phyloP scores from a whole-genome alignment of 2,797 vertebrate genomes.

The Clarias fuscus region DNA sequence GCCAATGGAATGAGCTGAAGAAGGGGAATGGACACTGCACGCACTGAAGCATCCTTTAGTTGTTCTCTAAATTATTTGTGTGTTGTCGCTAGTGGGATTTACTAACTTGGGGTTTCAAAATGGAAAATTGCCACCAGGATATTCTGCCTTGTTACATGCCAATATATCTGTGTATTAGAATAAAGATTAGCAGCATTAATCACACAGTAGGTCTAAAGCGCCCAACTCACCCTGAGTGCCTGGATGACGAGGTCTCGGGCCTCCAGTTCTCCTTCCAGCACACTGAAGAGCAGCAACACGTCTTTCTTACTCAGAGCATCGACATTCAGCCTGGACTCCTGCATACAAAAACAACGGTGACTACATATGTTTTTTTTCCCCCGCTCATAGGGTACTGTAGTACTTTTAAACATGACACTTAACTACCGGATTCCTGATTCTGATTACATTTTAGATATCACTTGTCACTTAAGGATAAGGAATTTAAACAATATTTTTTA shows the following conservation, averaged over 20 bases:
- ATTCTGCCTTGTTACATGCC: background rate
- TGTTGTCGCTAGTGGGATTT: background rate
- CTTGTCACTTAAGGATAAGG: too few relatives aligned
- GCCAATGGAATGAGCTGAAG: constrained; percentile 3
- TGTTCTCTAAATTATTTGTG: constrained; percentile 1
- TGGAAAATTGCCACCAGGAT: background rate
- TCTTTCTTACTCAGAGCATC: constrained; percentile 76
- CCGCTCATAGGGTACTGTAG: background rate
- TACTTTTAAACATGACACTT: background rate
- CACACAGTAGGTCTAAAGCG: background rate
- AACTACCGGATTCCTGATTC: too few relatives aligned
- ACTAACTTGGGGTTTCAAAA: background rate
- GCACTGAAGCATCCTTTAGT: background rate
- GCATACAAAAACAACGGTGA: constrained; percentile 37
- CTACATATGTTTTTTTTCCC: background rate
- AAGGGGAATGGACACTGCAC: constrained; percentile 3
- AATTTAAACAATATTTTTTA: background rate
- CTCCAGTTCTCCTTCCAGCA: constrained; percentile 80
- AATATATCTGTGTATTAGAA: constrained; percentile 1
- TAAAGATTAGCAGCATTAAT: constrained; percentile 8
- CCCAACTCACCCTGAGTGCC: constrained; percentile 68
- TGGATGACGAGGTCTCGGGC: constrained; percentile 78
- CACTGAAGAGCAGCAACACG: constrained; percentile 77
- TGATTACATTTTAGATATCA: too few relatives aligned
- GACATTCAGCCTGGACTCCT: constrained; percentile 76